Evolutionary conservation across 2,888 invertebrate genomes (phyloP), one percentile per base, ranked within the genome.

Genomic region (Drosophila kanekoi): DNA sequence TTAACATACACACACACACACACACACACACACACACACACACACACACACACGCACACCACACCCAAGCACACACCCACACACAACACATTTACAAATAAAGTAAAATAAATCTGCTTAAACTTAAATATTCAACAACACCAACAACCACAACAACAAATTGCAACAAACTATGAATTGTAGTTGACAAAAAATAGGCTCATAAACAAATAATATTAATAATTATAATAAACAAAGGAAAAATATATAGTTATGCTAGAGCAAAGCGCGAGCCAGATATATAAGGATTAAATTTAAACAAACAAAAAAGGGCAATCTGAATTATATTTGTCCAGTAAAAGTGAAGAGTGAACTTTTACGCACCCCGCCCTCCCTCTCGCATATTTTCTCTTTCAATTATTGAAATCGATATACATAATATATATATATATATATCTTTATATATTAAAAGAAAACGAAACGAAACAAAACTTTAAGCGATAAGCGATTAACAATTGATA

Each of bases 291-390:
- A 84, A 61, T 23, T 14, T 53, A 8, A 23, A 44, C 9, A 79
- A 62, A 63, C 1, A 18, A 18, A 18, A 18, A 18, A 64, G 67
- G 69, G 63, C 69, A 78, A 67, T 67, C 66, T 87, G 73, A 85
- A 85, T 82, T 72, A 85, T 79, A 73, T 81, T 79, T 85, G 87
- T 79, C 82, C 79, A 73, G 75, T 59, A 35, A 61, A 56, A 68
- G 62, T 44, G 58, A 75, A 72, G 49, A 68, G 58, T 44, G 58
- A 75, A 72, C 64, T 79, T 82, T 48, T 35, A 65, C 59, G 35
- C 45, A 45, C 40, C 45, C 18, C 18, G 16, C 6, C 16, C 45
- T 41, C 23, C 58, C 47, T 78, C 79, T 83, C 69, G 79, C 84
- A 70, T 64, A 54, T 61, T 77, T 68, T 76, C 68, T 76, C 78